A percentile compares a stretch with the other conserved stretches of the same genome.
Conservation (phyloP, 2,797 vertebrate species). For the Gallinago nigripennis region DNA sequence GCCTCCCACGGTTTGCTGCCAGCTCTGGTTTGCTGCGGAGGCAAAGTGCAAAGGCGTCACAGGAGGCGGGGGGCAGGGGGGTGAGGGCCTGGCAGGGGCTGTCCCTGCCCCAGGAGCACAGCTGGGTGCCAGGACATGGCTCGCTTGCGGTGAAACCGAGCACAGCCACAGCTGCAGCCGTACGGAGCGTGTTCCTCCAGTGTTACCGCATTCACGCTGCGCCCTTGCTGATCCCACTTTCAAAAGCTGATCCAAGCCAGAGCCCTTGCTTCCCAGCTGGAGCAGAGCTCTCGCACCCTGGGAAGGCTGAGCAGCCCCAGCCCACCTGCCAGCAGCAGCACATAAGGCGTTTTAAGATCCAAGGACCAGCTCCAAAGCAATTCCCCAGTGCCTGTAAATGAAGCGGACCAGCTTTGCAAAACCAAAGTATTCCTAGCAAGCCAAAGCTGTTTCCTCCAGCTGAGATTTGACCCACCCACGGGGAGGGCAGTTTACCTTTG, state of each 20-base stretch:
- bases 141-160: fast-evolving
- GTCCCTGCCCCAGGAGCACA: background rate
- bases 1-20: background rate
- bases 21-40: background rate
- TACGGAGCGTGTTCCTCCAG: fast-evolving
- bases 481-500: background rate
- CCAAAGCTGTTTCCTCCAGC: background rate
- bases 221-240: background rate
- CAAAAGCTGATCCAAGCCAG: background rate
- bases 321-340: background rate
- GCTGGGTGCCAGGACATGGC: background rate
- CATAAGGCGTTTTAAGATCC: background rate
- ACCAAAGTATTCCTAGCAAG: background rate
- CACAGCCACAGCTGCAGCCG: background rate
- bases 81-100: background rate
- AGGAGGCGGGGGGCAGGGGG: background rate
- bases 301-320: background rate
- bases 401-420: background rate
- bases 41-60: slow-evolving; percentile 2
- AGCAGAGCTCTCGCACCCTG: background rate
- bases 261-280: background rate
- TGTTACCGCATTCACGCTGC: fast-evolving
- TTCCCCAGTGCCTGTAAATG: background rate
- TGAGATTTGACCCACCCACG: background rate
- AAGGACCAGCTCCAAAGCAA: background rate